Base-by-base conservation (phyloP, 2,113 vertebrate genomes). In the Oncorhynchus masou region DNA sequence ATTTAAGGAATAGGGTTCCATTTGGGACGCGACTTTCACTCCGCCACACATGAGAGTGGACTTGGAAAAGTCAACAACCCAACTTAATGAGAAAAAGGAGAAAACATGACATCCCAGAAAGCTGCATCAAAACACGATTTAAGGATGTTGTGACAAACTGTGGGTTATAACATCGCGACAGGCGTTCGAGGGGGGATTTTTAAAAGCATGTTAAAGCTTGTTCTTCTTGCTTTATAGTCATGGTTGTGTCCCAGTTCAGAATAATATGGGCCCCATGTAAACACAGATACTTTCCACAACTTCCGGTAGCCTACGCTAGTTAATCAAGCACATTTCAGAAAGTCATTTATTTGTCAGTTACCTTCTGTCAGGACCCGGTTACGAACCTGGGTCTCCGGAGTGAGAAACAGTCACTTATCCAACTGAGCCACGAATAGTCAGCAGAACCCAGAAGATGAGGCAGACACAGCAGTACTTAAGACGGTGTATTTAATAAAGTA, bases 11-110 rank as follows among this genome's bases (percentile, higher is more conserved):
- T 39, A 39, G 34, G 34, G 5, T 8, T 7, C 34, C 34, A 39
- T 39, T 11, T 31, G 29, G 73, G 83, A 77, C 77, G 83, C 86
- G 82, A 54, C 81, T 85, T 80, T 65, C 54, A 54, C 76, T 49
- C 74, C 54, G 78, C 20, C n/a, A 68, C 6, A 22, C 69, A 54
- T 29, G 34, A 71, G 12, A n/a, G 80, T 87, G 83, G 81, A 79
- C 79, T 82, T 88, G 84, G 79, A 84, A 88, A 86, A 76, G 80
- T 83, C 85, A 88, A 91, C 83, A 85, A 39, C 39, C 39, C 39
- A 39, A 39, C 70, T 11, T 62, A 82, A 84, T 85, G 77, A 81
- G 31, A 2, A 24, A 75, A 75, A 12, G 62, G 7, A 49, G n/a
- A 12, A 24, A 20, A 70, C 49, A 45, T 45, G 15, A 51, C 89